phyloP scores from a whole-genome alignment of 2,113 vertebrate genomes.

The Notarius lentiginosus region DNA sequence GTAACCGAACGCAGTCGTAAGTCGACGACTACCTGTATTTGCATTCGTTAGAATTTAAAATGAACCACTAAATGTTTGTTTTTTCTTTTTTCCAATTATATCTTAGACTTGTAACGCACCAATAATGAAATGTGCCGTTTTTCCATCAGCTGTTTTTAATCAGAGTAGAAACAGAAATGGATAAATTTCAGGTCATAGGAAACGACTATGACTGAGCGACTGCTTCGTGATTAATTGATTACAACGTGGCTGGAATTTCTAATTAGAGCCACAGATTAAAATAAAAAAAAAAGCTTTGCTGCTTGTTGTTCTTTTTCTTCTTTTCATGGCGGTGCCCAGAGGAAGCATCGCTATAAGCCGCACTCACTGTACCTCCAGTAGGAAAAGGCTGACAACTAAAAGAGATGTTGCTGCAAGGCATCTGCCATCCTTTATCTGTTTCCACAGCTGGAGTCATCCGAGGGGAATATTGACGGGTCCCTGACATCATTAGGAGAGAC shows the following conservation, averaged over 20 bases:
- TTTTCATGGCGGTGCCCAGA: neutral
- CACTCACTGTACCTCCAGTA: constrained; percentile 28
- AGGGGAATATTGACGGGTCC: constrained; percentile 40
- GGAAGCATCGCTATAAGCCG: constrained; percentile 7
- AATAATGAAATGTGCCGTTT: neutral
- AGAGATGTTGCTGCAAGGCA: constrained; percentile 30
- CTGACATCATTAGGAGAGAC: constrained; percentile 34
- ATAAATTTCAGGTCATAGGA: neutral
- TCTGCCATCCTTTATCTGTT: constrained; percentile 42
- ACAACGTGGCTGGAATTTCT: neutral
- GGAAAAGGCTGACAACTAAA: constrained; percentile 16
- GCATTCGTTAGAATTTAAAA: neutral
- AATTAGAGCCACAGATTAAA: neutral
- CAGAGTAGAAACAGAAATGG: neutral
- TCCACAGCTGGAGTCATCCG: constrained; percentile 17
- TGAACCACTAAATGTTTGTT: neutral
- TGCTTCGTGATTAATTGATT: constrained; percentile 12
- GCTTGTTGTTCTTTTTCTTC: neutral
- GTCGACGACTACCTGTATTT: too few relatives aligned
- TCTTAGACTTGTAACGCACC: neutral
- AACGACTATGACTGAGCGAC: neutral
- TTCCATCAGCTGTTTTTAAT: neutral
- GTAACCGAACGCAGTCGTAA: too few relatives aligned
- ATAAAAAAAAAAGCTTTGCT: neutral
- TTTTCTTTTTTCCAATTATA: neutral